Evolutionary conservation across 1,140 invertebrate species (phyloP).

Genomic region (Drosophila lacertosa): DNA sequence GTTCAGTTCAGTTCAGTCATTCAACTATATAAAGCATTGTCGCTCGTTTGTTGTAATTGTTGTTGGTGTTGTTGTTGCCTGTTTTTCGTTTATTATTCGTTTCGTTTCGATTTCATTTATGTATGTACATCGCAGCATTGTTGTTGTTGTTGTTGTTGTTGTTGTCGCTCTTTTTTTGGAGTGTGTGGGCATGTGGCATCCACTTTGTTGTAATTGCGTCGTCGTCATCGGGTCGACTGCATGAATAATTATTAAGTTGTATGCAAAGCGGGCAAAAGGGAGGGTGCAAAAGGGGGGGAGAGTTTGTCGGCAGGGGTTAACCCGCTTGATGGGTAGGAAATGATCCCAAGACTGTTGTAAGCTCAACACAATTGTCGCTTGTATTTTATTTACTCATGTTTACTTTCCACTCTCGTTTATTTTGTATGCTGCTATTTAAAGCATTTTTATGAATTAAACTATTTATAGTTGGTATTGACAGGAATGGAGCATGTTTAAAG

Average conservation of each 20-base stretch:
- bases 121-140: constrained; percentile 36
- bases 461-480: constrained; percentile 13
- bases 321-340: background rate
- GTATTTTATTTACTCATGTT: constrained; percentile 1
- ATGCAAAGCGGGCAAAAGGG: constrained; percentile 22
- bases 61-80: constrained; percentile 20
- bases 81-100: constrained; percentile 66
- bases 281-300: constrained; percentile 1
- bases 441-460: constrained; percentile 36
- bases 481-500: background rate
- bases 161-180: constrained; percentile 42
- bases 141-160: constrained; percentile 35
- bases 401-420: constrained; percentile 8
- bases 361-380: constrained; percentile 25
- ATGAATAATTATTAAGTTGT: constrained; percentile 82
- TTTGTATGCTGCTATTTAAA: constrained; percentile 19
- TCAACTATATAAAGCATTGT: constrained; percentile 80
- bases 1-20: constrained; percentile 79
- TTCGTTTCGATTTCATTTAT: constrained; percentile 79
- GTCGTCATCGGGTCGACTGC: constrained; percentile 52
- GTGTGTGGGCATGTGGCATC: constrained; percentile 69
- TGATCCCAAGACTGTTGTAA: constrained; percentile 6
- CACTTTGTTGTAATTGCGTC: constrained; percentile 72
- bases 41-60: constrained; percentile 40
- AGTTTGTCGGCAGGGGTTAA: too few species aligned